These are phyloP conservation scores for Sturnus vulgaris DNA, from an alignment of 2,113 vertebrate species.

Conservation along the genomic window DNA sequence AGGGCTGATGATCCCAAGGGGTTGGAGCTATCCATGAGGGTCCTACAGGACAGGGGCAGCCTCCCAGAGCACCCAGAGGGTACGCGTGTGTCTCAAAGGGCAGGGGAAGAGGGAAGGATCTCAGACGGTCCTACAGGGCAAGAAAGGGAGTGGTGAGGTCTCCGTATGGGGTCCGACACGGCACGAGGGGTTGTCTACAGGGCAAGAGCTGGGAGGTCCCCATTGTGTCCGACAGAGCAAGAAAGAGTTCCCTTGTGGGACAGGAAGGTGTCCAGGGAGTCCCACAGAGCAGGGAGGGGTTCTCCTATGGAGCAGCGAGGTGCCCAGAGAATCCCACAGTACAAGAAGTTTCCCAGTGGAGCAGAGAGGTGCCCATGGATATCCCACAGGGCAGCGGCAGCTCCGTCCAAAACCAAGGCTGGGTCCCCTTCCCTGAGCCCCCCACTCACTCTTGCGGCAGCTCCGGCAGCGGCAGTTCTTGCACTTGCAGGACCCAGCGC, in stretches of 20 bases:
- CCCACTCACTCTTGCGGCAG: slow-evolving; percentile 74
- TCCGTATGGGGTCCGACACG: rapidly evolving
- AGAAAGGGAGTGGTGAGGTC: not conserved
- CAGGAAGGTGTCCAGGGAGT: not conserved
- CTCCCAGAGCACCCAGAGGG: not conserved
- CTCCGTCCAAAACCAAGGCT: not conserved
- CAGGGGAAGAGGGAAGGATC: not conserved
- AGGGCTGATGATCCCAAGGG: not conserved
- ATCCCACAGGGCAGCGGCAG: not conserved
- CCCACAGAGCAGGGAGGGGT: not conserved
- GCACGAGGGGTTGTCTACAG: not conserved
- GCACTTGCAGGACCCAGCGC: slow-evolving; percentile 78
- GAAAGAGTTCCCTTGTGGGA: rapidly evolving
- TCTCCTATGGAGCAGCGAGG: not conserved
- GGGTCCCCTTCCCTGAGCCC: not conserved
- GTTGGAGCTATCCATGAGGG: not conserved
- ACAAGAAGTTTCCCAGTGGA: not conserved
- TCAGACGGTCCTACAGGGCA: not conserved
- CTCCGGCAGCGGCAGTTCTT: slow-evolving; percentile 80
- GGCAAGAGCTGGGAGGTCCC: not conserved
- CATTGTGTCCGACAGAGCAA: not conserved
- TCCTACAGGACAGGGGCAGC: not conserved
- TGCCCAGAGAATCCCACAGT: not conserved
- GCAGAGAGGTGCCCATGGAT: not conserved
- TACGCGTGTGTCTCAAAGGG: rapidly evolving